Percentiles rank a stretch among this genome's conserved stretches.
phyloP scores from a whole-genome alignment of 2,113 vertebrate species.

The Poeciliopsis retropinna region DNA sequence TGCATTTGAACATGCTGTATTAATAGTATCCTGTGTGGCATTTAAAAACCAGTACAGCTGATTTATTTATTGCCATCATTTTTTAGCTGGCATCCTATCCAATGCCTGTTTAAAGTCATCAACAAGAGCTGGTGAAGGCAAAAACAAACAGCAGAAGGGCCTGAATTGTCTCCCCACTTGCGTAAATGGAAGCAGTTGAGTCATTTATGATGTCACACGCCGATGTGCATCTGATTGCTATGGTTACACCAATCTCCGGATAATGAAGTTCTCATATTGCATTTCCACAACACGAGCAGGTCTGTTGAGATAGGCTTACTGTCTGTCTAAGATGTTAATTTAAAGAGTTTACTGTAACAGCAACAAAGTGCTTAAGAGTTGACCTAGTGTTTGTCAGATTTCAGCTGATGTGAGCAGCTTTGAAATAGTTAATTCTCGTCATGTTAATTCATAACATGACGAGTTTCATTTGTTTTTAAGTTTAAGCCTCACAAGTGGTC shows the following conservation, averaged over 20 bases:
- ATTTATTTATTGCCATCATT: slow-evolving; percentile 13
- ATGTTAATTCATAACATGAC: not conserved
- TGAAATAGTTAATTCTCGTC: no score
- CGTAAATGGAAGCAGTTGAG: slow-evolving; percentile 65
- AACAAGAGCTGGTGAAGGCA: slow-evolving; percentile 18
- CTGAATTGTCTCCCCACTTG: slow-evolving; percentile 58
- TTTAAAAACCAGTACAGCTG: slow-evolving; percentile 26
- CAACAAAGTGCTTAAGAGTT: not conserved
- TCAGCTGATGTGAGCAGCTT: not conserved
- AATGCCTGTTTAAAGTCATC: slow-evolving; percentile 37
- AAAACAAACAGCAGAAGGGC: slow-evolving; percentile 41
- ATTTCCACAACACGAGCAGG: slow-evolving; percentile 55
- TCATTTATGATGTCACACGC: slow-evolving; percentile 73
- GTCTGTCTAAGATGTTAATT: not conserved
- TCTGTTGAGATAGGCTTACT: slow-evolving; percentile 18
- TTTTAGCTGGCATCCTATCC: slow-evolving; percentile 17
- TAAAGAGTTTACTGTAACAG: not conserved
- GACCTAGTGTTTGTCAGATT: not conserved
- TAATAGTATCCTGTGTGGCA: slow-evolving; percentile 16
- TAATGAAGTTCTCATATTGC: slow-evolving; percentile 43
- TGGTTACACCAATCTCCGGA: slow-evolving; percentile 67
- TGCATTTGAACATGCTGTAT: slow-evolving; percentile 39
- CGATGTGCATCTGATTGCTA: slow-evolving; percentile 75
- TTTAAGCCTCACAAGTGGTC: not conserved
- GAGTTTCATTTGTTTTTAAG: not conserved